Evolutionary conservation across 2,113 vertebrate species (phyloP).

Genomic region (Bombycilla garrulus): DNA sequence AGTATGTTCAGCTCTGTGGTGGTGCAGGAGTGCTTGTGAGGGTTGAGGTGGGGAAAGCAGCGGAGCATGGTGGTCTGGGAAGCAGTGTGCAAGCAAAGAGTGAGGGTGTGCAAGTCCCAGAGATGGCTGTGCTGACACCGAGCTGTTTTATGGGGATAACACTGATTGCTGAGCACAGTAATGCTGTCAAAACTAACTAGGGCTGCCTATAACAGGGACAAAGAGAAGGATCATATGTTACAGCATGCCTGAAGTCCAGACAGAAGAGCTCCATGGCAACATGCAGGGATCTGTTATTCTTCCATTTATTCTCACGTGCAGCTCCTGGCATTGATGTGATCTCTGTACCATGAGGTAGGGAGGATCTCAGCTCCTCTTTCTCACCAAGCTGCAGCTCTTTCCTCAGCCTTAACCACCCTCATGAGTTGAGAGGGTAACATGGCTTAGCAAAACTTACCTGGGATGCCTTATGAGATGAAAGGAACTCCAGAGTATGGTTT

Average conservation of each 20-base stretch:
- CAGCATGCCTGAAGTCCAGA: background rate
- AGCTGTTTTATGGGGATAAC: background rate
- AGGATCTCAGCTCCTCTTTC: background rate
- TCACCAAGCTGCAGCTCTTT: background rate
- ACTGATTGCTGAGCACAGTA: background rate
- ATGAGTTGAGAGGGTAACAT: background rate
- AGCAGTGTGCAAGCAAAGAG: background rate
- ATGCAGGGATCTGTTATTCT: conserved; percentile 16
- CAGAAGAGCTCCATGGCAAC: conserved; percentile 42
- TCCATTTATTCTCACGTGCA: conserved; percentile 14
- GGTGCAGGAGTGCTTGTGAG: background rate
- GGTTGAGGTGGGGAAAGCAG: background rate
- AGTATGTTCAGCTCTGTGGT: background rate
- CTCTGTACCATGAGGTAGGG: background rate
- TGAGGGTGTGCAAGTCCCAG: background rate
- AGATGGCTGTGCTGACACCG: background rate
- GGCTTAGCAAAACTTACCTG: background rate
- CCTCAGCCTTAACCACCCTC: background rate
- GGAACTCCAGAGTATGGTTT: background rate
- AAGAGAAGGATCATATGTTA: conserved; percentile 2
- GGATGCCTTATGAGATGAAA: background rate
- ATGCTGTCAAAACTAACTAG: background rate
- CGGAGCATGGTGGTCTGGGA: background rate
- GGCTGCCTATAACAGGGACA: conserved; percentile 4
- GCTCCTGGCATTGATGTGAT: conserved; percentile 18